Evolutionary conservation across 2,888 invertebrate species (phyloP).

Genomic region (Masnerella sp.): DNA sequence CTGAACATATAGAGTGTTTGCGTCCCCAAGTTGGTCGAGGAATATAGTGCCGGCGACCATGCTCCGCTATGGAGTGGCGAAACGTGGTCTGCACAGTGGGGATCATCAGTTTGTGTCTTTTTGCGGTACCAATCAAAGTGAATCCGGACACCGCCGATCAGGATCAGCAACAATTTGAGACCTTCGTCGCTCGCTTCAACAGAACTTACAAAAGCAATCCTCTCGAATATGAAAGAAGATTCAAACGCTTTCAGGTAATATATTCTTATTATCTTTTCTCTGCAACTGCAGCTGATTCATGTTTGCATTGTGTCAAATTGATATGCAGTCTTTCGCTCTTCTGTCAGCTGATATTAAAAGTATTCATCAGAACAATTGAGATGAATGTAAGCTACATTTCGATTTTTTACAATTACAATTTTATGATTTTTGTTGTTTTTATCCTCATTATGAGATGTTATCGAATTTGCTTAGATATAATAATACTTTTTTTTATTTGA

Average conservation of each 20-base stretch:
- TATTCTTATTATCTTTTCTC: neutral
- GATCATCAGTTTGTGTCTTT: slow-evolving; percentile 76
- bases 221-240: slow-evolving; percentile 76
- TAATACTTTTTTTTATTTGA: too few species aligned
- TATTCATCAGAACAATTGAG: too few species aligned
- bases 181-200: slow-evolving; percentile 78
- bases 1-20: too few species aligned
- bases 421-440: too few species aligned
- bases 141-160: slow-evolving; percentile 66
- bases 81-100: slow-evolving; percentile 70
- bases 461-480: too few species aligned
- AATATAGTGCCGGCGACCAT: slow-evolving; percentile 28
- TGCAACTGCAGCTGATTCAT: neutral
- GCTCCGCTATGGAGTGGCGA: slow-evolving; percentile 74
- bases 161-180: slow-evolving; percentile 77
- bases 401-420: too few species aligned
- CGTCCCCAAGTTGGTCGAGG: too few species aligned
- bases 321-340: too few species aligned
- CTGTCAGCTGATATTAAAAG: too few species aligned
- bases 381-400: too few species aligned
- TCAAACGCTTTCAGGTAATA: slow-evolving; percentile 77
- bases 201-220: slow-evolving; percentile 79
- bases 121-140: slow-evolving; percentile 78
- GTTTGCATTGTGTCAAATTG: neutral
- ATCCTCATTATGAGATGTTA: too few species aligned